These are phyloP conservation scores for Pachycephus smyrnensis DNA, from an alignment of 2,888 invertebrate species.

Conservation along the genomic window DNA sequence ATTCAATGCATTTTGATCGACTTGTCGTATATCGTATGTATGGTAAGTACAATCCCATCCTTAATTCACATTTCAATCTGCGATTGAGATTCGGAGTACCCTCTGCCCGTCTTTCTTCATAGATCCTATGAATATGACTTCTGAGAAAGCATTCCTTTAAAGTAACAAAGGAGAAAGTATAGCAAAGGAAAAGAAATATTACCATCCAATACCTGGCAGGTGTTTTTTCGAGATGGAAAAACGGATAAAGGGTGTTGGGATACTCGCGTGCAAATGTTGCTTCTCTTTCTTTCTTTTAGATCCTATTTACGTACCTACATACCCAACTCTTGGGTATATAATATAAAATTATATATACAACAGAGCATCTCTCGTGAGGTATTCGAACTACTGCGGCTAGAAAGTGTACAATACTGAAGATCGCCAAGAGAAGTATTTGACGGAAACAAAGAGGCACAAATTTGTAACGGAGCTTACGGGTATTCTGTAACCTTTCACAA, in stretches of 20 bases:
- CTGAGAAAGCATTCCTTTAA: neutral
- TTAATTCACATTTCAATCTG: constrained; percentile 31
- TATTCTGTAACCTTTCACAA: neutral
- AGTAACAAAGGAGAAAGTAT: neutral
- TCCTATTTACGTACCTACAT: neutral
- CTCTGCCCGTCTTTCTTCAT: neutral
- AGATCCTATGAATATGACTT: neutral
- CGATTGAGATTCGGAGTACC: neutral
- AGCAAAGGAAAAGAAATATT: neutral
- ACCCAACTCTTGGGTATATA: constrained; percentile 13
- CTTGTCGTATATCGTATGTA: constrained; percentile 14
- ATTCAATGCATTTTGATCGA: constrained; percentile 50
- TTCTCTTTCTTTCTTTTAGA: neutral
- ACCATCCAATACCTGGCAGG: neutral
- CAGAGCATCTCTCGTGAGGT: constrained; percentile 49
- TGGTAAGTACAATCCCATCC: constrained; percentile 27
- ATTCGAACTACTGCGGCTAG: constrained; percentile 47
- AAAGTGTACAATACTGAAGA: constrained; percentile 44
- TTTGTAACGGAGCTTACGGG: neutral
- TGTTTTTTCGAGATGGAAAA: neutral
- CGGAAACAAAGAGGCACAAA: neutral
- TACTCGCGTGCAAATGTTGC: neutral
- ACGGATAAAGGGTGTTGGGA: neutral
- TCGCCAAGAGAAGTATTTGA: neutral
- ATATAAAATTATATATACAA: constrained; percentile 59